Evolutionary conservation across 2,113 vertebrate species (phyloP).

Genomic region (Gadus chalcogrammus): DNA sequence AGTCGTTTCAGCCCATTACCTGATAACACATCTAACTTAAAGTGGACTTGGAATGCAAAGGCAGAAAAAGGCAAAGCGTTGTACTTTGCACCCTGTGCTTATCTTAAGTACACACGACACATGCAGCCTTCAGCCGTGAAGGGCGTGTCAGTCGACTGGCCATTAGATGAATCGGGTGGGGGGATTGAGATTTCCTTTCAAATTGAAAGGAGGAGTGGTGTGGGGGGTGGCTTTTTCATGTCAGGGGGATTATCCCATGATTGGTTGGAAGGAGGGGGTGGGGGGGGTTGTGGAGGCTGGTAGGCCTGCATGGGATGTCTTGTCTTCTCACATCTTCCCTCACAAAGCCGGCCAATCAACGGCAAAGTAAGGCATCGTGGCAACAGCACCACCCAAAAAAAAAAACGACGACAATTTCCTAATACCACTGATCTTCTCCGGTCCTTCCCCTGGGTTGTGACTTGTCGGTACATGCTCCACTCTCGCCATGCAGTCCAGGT

Average conservation of each 20-base stretch:
- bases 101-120: slow-evolving; percentile 27
- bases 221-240: slow-evolving; percentile 51
- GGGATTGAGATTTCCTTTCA: slow-evolving; percentile 48
- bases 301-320: slow-evolving; percentile 45
- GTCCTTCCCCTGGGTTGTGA: background rate
- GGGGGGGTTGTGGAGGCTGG: slow-evolving; percentile 26
- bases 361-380: too few species aligned
- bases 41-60: too few species aligned
- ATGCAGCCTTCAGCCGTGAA: slow-evolving; percentile 24
- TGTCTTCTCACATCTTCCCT: slow-evolving; percentile 52
- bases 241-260: slow-evolving; percentile 60
- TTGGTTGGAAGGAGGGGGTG: background rate
- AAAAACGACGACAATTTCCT: slow-evolving; percentile 28
- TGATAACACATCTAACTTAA: too few species aligned
- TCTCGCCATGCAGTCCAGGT: slow-evolving; percentile 15
- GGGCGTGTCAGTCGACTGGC: slow-evolving; percentile 36
- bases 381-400: slow-evolving; percentile 39
- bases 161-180: slow-evolving; percentile 35
- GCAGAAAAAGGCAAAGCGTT: background rate
- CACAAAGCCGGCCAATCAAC: slow-evolving; percentile 29
- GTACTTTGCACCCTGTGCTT: slow-evolving; percentile 15
- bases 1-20: too few species aligned
- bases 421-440: too few species aligned
- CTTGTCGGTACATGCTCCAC: background rate
- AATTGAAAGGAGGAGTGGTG: slow-evolving; percentile 31